A percentile compares a stretch with the other conserved stretches of the same genome.
Evolutionary conservation across 1,140 invertebrate species (phyloP).

Genomic region (Popillia japonica): DNA sequence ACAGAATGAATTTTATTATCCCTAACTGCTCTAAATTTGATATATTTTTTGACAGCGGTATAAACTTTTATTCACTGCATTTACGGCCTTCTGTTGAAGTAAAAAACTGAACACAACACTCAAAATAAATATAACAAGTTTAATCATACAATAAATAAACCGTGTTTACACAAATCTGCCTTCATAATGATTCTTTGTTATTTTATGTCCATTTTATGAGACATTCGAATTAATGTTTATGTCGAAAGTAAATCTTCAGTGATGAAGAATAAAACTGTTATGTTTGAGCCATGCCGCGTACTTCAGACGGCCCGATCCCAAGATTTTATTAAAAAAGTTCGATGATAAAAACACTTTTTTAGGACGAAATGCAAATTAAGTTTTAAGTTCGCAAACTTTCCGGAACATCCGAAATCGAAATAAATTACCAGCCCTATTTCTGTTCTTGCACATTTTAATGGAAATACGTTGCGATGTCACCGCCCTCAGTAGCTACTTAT

Average conservation of each 20-base stretch:
- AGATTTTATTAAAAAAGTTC: conserved; percentile 32
- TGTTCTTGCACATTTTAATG: conserved; percentile 12
- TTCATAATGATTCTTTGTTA: conserved; percentile 29
- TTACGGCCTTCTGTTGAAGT: conserved; percentile 23
- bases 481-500: not conserved
- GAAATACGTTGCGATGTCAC: not conserved
- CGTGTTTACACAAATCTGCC: conserved; percentile 31
- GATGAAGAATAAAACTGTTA: conserved; percentile 34
- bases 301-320: conserved; percentile 4
- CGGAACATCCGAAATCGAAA: conserved; percentile 7
- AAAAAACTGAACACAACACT: conserved; percentile 13
- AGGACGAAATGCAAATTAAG: conserved; percentile 21
- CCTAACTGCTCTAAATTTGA: conserved; percentile 10
- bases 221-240: conserved; percentile 31
- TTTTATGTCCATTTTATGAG: conserved; percentile 25
- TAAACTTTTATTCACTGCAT: conserved; percentile 24
- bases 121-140: conserved; percentile 34
- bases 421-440: not conserved
- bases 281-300: conserved; percentile 19
- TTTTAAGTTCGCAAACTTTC: not conserved
- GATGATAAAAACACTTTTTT: conserved; percentile 28
- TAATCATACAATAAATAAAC: conserved; percentile 34
- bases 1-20: not conserved
- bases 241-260: conserved; percentile 29
- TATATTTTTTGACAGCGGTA: conserved; percentile 19